Percentiles rank a stretch among this genome's conserved stretches.
phyloP scores from a whole-genome alignment of 2,888 invertebrate genomes.

The Heterodera filipjevi region DNA sequence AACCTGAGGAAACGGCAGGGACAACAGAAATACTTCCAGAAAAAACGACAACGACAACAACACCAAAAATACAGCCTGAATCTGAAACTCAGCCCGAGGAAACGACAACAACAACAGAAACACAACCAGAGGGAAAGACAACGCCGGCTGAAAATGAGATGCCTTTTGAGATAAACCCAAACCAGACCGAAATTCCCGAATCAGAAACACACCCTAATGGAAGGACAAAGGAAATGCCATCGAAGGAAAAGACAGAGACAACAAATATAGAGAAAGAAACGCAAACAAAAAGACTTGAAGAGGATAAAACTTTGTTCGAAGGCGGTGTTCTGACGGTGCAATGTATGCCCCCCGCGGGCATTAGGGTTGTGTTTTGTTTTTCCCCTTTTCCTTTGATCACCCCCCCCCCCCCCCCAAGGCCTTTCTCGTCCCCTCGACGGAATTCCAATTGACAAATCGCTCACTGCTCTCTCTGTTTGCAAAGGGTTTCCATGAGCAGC shows the following conservation, averaged over 20 bases:
- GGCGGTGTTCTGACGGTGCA: neutral
- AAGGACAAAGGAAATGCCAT: neutral
- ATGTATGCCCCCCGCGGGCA: neutral
- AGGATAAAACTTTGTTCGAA: neutral
- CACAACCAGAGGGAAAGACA: neutral
- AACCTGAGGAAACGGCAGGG: neutral
- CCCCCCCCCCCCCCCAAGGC: neutral
- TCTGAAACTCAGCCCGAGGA: neutral
- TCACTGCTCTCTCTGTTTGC: slow-evolving; percentile 17
- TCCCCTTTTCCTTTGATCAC: neutral
- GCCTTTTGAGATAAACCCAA: neutral
- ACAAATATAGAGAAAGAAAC: neutral
- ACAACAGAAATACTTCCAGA: neutral
- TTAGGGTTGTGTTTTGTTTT: neutral
- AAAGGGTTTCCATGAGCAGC: slow-evolving; percentile 28
- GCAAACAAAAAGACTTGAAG: neutral
- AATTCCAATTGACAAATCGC: neutral
- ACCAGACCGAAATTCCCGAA: neutral
- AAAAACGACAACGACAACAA: neutral
- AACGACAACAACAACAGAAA: neutral
- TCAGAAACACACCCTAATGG: neutral
- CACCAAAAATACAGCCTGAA: neutral
- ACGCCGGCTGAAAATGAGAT: neutral
- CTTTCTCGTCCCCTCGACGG: neutral
- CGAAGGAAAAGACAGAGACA: neutral